These are phyloP conservation scores for Bos javanicus DNA, from an alignment of 2,113 vertebrate species.

Conservation along the genomic window DNA sequence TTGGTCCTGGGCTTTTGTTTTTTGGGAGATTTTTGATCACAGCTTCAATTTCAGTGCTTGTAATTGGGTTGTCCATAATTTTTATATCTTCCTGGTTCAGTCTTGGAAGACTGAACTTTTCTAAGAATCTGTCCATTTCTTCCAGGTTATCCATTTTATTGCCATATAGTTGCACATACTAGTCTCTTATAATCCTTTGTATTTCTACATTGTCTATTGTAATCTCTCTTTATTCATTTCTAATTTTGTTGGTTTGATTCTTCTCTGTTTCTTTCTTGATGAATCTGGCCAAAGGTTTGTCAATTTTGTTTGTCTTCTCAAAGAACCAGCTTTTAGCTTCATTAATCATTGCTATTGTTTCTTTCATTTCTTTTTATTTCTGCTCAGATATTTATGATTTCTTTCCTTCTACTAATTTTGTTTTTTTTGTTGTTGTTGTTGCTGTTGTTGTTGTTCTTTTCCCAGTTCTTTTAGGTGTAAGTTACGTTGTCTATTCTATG, in stretches of 20 bases:
- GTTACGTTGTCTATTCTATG: background rate
- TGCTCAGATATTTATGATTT: fast-evolving
- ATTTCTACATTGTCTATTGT: background rate
- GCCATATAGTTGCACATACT: background rate
- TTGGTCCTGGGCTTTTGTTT: background rate
- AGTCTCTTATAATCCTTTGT: background rate
- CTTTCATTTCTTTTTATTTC: background rate
- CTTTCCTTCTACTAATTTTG: background rate
- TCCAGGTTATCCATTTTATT: background rate
- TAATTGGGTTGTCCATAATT: background rate
- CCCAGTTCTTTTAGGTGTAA: background rate
- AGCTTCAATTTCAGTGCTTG: background rate
- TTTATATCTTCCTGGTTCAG: background rate
- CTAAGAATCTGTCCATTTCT: background rate
- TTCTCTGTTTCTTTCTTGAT: background rate
- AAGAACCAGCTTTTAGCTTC: background rate
- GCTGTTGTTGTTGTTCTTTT: background rate
- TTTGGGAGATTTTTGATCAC: background rate
- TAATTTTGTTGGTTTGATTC: background rate
- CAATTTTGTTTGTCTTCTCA: background rate
- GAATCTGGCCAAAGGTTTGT: background rate
- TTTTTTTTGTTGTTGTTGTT: too few relatives aligned
- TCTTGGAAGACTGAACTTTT: background rate
- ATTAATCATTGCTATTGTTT: background rate
- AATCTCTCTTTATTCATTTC: background rate